These are phyloP conservation scores for Anser cygnoides DNA, from an alignment of 2,113 vertebrate genomes.

Conservation along the genomic window DNA sequence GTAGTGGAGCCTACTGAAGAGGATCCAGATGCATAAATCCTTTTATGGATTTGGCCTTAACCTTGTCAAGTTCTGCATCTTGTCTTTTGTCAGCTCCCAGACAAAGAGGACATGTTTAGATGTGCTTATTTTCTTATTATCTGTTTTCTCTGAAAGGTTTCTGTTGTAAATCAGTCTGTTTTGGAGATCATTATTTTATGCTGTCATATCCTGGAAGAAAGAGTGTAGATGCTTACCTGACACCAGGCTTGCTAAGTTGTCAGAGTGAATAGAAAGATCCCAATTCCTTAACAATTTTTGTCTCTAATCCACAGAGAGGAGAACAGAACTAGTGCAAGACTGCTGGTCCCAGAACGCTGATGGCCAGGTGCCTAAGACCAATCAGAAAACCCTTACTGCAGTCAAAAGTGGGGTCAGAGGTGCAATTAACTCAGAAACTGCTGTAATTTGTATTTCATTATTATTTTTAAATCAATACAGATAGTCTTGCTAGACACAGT, in stretches of 20 bases:
- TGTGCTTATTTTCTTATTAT: background rate
- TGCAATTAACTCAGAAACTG: conserved; percentile 56
- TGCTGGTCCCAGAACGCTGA: conserved; percentile 5
- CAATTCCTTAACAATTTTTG: conserved; percentile 4
- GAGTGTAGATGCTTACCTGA: background rate
- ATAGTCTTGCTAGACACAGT: conserved; percentile 37
- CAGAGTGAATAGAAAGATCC: background rate
- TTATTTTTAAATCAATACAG: conserved; percentile 58
- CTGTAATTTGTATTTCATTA: conserved; percentile 53
- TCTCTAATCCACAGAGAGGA: background rate
- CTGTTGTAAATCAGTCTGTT: background rate
- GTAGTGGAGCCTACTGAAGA: conserved; percentile 6
- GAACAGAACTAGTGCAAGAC: background rate
- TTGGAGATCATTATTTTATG: background rate
- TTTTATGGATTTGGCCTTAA: conserved; percentile 43
- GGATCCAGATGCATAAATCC: conserved; percentile 30
- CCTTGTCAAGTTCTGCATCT: conserved; percentile 4
- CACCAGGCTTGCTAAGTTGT: background rate
- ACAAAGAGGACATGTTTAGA: background rate
- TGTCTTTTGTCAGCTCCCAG: background rate
- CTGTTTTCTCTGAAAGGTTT: background rate
- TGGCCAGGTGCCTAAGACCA: conserved; percentile 21
- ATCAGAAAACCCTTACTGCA: conserved; percentile 26
- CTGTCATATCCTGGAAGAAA: background rate
- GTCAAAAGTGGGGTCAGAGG: conserved; percentile 52